Evolutionary conservation across 2,797 vertebrate genomes (phyloP).

Genomic region (Alauda arvensis): DNA sequence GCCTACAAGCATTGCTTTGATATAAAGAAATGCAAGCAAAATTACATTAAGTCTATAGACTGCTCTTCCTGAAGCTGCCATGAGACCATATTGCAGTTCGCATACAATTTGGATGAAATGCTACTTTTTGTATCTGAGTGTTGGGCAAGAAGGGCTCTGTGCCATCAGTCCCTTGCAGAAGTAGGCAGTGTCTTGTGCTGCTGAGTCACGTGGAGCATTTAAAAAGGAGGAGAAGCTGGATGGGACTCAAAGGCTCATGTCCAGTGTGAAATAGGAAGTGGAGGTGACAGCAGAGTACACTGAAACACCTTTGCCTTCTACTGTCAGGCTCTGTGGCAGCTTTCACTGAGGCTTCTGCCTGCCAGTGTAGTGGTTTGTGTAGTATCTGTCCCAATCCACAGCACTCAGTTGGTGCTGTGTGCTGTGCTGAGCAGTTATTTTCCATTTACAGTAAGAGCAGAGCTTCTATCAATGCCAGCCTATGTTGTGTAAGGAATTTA

Average conservation of each 20-base stretch:
- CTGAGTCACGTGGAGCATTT: neutral
- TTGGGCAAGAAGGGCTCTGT: neutral
- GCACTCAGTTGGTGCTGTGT: neutral
- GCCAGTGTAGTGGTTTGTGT: neutral
- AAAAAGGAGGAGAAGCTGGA: neutral
- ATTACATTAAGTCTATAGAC: neutral
- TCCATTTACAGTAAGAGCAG: neutral
- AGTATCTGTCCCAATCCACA: fast-evolving
- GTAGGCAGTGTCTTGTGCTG: neutral
- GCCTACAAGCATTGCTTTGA: neutral
- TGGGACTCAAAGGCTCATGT: neutral
- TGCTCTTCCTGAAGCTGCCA: neutral
- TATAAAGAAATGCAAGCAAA: neutral
- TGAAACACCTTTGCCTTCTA: neutral
- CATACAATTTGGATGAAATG: neutral
- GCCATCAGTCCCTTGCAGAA: neutral
- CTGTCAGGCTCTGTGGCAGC: neutral
- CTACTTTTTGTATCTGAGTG: neutral
- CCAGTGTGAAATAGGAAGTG: neutral
- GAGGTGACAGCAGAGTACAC: neutral
- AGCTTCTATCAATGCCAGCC: neutral
- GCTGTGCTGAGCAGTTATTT: neutral
- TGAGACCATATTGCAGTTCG: neutral
- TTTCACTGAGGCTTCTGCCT: neutral
- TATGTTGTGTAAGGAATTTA: neutral